Evolutionary conservation across 2,113 vertebrate species (phyloP), one percentile per base, ranked within the genome.

Genomic region (Piaya cayana): DNA sequence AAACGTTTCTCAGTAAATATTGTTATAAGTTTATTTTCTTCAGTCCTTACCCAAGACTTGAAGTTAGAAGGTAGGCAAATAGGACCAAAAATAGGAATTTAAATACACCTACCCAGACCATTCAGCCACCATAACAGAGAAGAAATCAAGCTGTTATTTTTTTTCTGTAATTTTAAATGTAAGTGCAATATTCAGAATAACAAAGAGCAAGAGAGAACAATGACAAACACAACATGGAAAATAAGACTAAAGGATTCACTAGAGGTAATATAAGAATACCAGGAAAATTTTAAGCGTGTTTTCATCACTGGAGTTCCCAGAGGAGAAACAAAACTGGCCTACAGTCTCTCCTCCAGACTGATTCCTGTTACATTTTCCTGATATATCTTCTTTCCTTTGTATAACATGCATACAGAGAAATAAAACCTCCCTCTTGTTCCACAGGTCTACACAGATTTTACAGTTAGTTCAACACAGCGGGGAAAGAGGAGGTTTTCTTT

Each of bases 251-350:
- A 83, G 60, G 20, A 37, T 59, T 64, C 43, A 67, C 15, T 12
- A 63, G 10, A 43, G 29, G 23, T 68, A 64, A 59, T 49, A 39
- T 20, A 60, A 83, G 30, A 74, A 78, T 26, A 60, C 20, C 50
- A 82, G 37, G 8, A 50, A 30, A 47, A 9, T 2, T 26, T 82
- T 27, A 5, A 60, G 69, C 79, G 30, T 6, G 5, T n/a, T 83
- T 86, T 86, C 43, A 15, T 69, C 8, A 2, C 49, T 0, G 0
- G 20, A 50, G 0, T 75, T 70, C 55, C 18, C 32, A 32, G 59
- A 82, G 13, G 30, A 82, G 36, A 70, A 83, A 43, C 4, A 55
- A 50, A 84, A 49, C 21, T 45, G 23, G 7, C 60, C 49, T 47
- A 34, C 0, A 0, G 5, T 25, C 6, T 53, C 25, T 90, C 36